Percentiles rank a stretch among this genome's conserved stretches.
Conservation (phyloP, 1,140 invertebrate genomes). For the Brachionus koreanus region DNA sequence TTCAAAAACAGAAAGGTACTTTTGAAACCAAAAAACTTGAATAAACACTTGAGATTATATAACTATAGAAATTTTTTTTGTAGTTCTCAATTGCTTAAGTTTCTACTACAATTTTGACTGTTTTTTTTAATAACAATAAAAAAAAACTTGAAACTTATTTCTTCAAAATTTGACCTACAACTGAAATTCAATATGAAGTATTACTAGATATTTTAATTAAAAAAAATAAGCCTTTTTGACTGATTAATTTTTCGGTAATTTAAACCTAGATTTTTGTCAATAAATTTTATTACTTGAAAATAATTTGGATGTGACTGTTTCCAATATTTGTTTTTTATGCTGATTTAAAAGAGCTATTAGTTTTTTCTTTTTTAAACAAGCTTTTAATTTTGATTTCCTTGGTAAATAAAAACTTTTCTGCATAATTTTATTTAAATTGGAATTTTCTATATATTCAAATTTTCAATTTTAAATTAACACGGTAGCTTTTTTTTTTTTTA, state of each 20-base stretch:
- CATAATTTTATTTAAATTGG: background rate
- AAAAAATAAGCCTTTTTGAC: background rate
- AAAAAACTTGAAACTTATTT: background rate
- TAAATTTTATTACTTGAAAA: too few relatives aligned
- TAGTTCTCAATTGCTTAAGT: background rate
- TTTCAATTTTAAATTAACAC: background rate
- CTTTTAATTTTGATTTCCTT: background rate
- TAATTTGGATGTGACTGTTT: background rate
- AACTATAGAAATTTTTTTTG: background rate
- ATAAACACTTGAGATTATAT: background rate
- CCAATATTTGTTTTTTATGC: background rate
- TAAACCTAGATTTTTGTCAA: too few relatives aligned
- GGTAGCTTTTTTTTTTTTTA: too few relatives aligned
- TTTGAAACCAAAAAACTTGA: background rate
- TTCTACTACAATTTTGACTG: background rate
- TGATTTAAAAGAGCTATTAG: background rate
- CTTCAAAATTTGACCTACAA: background rate
- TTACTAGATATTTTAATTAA: slow-evolving; percentile 1
- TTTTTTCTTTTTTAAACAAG: background rate
- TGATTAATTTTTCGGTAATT: too few relatives aligned
- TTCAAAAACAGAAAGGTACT: background rate
- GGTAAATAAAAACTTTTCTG: background rate
- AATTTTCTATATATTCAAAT: background rate
- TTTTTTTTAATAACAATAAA: background rate
- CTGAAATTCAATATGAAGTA: background rate